A percentile compares a stretch with the other conserved stretches of the same genome.
phyloP scores from a whole-genome alignment of 2,797 vertebrate genomes.

The Lerista edwardsae region DNA sequence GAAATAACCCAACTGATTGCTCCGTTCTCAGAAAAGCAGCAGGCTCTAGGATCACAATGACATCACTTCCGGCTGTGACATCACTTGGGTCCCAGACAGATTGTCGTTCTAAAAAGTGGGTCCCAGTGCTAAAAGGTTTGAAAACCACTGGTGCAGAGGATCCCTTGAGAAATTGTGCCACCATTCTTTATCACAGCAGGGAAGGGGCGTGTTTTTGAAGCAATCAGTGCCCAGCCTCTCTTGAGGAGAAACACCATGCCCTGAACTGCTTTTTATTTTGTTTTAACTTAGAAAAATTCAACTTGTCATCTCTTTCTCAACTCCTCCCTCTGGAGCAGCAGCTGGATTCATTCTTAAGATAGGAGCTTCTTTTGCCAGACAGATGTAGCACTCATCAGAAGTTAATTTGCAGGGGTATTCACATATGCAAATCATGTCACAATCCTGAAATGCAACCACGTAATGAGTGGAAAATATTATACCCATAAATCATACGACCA shows the following conservation, averaged over 20 bases:
- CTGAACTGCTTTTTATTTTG: slow-evolving; percentile 4
- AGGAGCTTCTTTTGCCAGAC: slow-evolving; percentile 85
- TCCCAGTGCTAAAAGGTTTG: too few species aligned
- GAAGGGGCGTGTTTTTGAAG: too few species aligned
- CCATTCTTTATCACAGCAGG: too few species aligned
- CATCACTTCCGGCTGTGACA: too few species aligned
- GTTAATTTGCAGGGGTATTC: slow-evolving; percentile 90
- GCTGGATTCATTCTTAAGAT: slow-evolving; percentile 82
- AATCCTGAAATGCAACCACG: slow-evolving; percentile 86
- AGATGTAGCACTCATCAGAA: slow-evolving; percentile 92
- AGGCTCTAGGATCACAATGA: too few species aligned
- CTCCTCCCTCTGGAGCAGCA: slow-evolving; percentile 74
- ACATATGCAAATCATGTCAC: slow-evolving; percentile 98
- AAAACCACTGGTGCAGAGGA: too few species aligned
- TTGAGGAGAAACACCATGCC: not conserved
- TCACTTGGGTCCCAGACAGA: too few species aligned
- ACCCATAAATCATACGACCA: slow-evolving; percentile 91
- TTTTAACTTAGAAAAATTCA: slow-evolving; percentile 3
- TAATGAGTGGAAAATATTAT: slow-evolving; percentile 94
- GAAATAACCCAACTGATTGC: too few species aligned
- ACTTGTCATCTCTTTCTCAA: slow-evolving; percentile 51
- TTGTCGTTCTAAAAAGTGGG: too few species aligned
- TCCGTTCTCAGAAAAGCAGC: too few species aligned
- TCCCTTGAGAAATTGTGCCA: not conserved
- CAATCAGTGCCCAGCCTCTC: not conserved